These are phyloP conservation scores for Oriolus oriolus DNA, from an alignment of 2,113 vertebrate genomes.

Conservation along the genomic window DNA sequence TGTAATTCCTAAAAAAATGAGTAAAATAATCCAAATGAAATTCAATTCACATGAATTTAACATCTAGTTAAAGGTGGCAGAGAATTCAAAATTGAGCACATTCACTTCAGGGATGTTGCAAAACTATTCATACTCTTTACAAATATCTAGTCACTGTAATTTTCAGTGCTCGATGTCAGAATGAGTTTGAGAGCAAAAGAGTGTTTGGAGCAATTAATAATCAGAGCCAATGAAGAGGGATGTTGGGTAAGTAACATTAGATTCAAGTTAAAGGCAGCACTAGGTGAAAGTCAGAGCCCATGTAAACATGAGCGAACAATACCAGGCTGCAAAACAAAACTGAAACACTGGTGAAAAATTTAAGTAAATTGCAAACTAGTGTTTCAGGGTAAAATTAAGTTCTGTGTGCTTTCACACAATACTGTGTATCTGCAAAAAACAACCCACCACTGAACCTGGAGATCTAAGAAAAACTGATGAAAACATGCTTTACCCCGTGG, in stretches of 20 bases:
- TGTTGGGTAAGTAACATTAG: background rate
- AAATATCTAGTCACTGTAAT: background rate
- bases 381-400: background rate
- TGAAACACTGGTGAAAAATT: background rate
- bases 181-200: background rate
- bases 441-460: background rate
- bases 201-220: background rate
- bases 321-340: background rate
- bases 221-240: background rate
- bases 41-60: background rate
- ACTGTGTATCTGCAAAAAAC: background rate
- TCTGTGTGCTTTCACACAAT: background rate
- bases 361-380: background rate
- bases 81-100: background rate
- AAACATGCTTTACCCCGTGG: background rate
- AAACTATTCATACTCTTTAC: background rate
- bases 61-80: background rate
- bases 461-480: background rate
- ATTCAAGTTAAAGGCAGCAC: background rate
- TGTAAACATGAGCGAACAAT: accelerated
- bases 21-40: background rate
- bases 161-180: background rate
- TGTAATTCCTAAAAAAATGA: background rate
- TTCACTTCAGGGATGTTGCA: background rate
- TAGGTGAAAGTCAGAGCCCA: background rate